Conservation (phyloP, 1,140 invertebrate species). For the Lepidotrigona ventralis region DNA sequence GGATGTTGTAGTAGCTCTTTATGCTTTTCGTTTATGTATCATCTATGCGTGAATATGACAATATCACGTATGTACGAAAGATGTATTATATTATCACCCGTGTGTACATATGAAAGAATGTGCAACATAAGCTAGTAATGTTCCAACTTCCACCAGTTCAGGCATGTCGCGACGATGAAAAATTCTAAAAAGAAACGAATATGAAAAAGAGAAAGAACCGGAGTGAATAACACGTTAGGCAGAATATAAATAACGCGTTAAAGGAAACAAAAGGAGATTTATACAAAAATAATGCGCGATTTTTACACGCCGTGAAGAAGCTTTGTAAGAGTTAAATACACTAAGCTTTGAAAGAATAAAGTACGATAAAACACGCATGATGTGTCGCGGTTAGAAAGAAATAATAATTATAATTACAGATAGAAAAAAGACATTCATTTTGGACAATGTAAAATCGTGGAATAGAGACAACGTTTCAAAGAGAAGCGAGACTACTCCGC, state of each 20-base stretch:
- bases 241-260: background rate
- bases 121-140: no score
- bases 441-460: background rate
- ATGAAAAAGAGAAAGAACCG: background rate
- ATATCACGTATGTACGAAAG: background rate
- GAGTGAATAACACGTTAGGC: background rate
- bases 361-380: background rate
- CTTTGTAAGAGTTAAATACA: background rate
- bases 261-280: background rate
- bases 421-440: background rate
- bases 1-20: background rate
- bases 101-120: no score
- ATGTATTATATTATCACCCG: no score
- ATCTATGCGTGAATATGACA: no score
- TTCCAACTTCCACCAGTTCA: no score
- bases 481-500: no score
- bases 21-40: background rate
- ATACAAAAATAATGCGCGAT: background rate
- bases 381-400: background rate
- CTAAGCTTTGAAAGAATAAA: background rate
- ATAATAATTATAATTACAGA: background rate
- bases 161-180: no score
- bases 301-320: background rate
- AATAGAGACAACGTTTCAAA: background rate
- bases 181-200: no score